Conservation (phyloP, 1,140 invertebrate genomes). For the Leptonema lineaticorne region DNA sequence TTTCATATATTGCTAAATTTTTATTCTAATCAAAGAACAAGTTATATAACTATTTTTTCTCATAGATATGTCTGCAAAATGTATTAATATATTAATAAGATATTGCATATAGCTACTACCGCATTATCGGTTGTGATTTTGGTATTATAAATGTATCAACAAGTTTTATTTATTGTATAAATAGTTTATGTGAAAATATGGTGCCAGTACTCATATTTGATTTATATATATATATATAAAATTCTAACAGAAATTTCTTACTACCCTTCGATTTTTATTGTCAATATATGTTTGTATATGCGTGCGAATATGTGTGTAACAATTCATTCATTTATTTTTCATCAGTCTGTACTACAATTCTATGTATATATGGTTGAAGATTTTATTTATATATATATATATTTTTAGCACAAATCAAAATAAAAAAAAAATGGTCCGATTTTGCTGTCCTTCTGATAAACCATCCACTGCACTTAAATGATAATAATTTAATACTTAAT, state of each 20-base stretch:
- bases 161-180: neutral
- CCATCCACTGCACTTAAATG: slow-evolving; percentile 17
- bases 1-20: too few relatives aligned
- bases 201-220: neutral
- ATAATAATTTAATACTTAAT: neutral
- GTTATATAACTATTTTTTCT: too few relatives aligned
- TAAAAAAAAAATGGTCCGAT: slow-evolving; percentile 6
- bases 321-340: too few relatives aligned
- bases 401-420: neutral
- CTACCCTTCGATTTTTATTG: neutral
- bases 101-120: too few relatives aligned
- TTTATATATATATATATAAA: neutral
- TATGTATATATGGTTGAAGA: too few relatives aligned
- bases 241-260: neutral
- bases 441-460: slow-evolving; percentile 7
- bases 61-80: too few relatives aligned
- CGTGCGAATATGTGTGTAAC: too few relatives aligned
- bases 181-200: neutral
- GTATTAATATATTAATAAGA: too few relatives aligned
- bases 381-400: too few relatives aligned
- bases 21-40: too few relatives aligned
- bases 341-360: too few relatives aligned
- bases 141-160: neutral
- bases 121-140: slow-evolving; percentile 1
- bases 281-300: neutral